Conservation (phyloP, 1,140 invertebrate species). For the Pemphigus obesinymphae region DNA sequence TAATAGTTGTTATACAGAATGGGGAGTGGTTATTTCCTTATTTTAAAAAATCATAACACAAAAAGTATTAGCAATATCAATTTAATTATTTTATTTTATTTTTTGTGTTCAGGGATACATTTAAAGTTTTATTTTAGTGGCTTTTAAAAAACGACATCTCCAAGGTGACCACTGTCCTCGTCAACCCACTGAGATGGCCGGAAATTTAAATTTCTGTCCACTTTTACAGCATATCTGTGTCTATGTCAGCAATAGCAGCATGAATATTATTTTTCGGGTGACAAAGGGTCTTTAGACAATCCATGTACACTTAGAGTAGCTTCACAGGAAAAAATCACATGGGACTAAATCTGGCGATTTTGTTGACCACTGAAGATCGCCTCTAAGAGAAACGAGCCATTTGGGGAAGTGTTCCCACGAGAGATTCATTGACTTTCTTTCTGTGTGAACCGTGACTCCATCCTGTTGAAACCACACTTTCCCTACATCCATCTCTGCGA, state of each 20-base stretch:
- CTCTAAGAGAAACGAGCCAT: background rate
- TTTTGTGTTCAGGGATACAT: background rate
- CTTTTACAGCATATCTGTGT: no score
- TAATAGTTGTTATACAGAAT: no score
- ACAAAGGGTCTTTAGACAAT: constrained; percentile 25
- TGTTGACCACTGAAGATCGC: no score
- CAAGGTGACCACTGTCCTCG: constrained; percentile 31
- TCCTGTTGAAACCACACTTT: no score
- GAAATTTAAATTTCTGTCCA: constrained; percentile 21
- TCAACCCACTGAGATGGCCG: constrained; percentile 29
- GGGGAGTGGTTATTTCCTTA: background rate
- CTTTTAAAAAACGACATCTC: constrained; percentile 38
- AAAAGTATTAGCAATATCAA: no score
- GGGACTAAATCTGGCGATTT: no score
- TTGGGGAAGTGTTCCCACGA: constrained; percentile 8
- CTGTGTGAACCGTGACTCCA: background rate
- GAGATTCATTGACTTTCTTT: constrained; percentile 13
- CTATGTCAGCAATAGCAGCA: constrained; percentile 27
- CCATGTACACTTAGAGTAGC: constrained; percentile 33
- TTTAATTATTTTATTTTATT: background rate
- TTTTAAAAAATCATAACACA: background rate
- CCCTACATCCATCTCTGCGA: no score
- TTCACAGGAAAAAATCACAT: constrained; percentile 47
- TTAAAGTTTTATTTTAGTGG: background rate
- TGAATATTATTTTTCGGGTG: constrained; percentile 36